These are phyloP conservation scores for Mobula hypostoma DNA, from an alignment of 2,113 vertebrate species.

Conservation along the genomic window DNA sequence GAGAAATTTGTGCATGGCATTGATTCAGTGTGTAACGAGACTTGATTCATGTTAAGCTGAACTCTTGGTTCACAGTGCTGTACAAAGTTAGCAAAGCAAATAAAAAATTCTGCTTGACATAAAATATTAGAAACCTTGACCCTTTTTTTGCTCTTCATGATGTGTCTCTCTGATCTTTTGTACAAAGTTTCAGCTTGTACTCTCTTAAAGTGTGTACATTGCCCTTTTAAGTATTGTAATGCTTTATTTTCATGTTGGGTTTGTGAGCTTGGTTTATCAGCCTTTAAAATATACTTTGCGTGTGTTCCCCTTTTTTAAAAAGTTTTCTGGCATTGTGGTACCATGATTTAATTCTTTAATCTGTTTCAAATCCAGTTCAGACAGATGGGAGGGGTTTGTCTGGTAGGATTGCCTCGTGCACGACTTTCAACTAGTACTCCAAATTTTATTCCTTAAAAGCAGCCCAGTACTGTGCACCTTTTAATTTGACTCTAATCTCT, in stretches of 20 bases:
- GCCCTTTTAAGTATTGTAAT: neutral
- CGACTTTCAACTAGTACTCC: neutral
- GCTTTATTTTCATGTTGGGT: slow-evolving; percentile 12
- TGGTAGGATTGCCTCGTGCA: neutral
- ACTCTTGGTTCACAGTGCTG: neutral
- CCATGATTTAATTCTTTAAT: neutral
- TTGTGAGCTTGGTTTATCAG: neutral
- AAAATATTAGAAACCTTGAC: neutral
- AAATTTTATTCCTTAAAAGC: neutral
- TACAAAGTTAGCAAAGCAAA: neutral
- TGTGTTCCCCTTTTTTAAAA: neutral
- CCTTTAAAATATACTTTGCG: neutral
- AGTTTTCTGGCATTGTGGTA: too few relatives aligned
- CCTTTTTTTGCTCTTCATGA: neutral
- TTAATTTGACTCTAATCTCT: neutral
- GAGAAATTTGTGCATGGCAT: neutral
- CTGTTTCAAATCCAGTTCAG: neutral
- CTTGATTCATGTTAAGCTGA: neutral
- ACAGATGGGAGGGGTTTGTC: neutral
- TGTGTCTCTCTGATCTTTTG: neutral
- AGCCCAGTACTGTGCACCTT: neutral
- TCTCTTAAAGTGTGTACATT: neutral
- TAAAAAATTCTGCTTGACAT: neutral
- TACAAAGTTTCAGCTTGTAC: neutral
- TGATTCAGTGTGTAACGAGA: neutral